Percentiles rank a stretch among this genome's conserved stretches.
These are phyloP conservation scores for Drosophila sechellia DNA, from an alignment of 1,140 invertebrate genomes.

Conservation along the genomic window DNA sequence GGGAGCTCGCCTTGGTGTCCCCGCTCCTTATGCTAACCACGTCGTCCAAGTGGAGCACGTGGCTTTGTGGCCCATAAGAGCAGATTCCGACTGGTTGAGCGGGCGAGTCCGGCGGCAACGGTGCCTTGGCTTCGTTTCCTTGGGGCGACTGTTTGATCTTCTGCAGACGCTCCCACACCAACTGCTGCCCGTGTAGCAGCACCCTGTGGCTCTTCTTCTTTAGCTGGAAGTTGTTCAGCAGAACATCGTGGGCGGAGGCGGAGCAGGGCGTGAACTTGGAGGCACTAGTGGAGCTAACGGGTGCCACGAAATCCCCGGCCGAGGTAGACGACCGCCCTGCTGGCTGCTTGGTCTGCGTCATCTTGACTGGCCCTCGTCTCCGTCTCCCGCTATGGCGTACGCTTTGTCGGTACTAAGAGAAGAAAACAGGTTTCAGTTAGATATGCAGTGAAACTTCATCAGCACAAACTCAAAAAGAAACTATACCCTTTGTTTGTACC, in stretches of 20 bases:
- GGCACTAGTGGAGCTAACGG: conserved; percentile 7
- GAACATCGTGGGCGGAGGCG: conserved; percentile 70
- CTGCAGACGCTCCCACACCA: conserved; percentile 87
- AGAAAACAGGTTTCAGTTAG: conserved; percentile 71
- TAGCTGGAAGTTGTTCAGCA: conserved; percentile 87
- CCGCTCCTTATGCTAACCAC: conserved; percentile 67
- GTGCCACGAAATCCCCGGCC: conserved; percentile 7
- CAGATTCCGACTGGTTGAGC: conserved; percentile 45
- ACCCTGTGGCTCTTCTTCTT: conserved; percentile 88
- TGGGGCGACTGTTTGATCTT: conserved; percentile 66
- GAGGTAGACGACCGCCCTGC: conserved; percentile 40
- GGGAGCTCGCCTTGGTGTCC: conserved; percentile 59
- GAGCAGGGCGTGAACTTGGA: conserved; percentile 11
- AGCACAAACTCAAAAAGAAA: background rate
- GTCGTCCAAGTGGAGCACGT: conserved; percentile 71
- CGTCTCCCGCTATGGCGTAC: conserved; percentile 56
- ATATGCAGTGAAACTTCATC: conserved; percentile 20
- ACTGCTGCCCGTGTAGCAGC: conserved; percentile 87
- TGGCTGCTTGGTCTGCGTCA: conserved; percentile 56
- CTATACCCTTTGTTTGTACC: no score
- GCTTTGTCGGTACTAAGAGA: conserved; percentile 52
- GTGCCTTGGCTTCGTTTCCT: conserved; percentile 83
- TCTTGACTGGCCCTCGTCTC: conserved; percentile 51
- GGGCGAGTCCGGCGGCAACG: conserved; percentile 31
- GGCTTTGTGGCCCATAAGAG: conserved; percentile 62